These are phyloP conservation scores for Macrosiphum euphorbiae DNA, from an alignment of 2,888 invertebrate genomes.

Conservation along the genomic window DNA sequence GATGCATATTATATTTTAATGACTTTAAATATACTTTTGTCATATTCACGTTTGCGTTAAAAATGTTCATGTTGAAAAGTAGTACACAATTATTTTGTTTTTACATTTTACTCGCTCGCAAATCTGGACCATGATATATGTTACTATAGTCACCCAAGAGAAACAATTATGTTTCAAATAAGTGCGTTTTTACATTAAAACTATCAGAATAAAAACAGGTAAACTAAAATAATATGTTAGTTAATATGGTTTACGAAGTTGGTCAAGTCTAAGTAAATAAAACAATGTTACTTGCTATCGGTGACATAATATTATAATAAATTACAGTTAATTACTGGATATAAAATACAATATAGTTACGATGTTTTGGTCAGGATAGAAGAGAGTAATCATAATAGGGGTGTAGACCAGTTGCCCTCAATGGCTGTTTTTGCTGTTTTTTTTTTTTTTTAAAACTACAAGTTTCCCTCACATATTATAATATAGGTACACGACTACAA, in stretches of 20 bases:
- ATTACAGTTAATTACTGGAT: not conserved
- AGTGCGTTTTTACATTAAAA: not conserved
- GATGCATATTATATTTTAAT: not conserved
- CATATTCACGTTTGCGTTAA: not conserved
- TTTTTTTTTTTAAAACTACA: too few species aligned
- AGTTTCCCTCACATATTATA: too few species aligned
- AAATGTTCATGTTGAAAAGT: not conserved
- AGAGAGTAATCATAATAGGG: not conserved
- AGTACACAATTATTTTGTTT: not conserved
- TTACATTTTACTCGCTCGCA: not conserved
- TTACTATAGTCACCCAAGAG: not conserved
- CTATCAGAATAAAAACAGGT: not conserved
- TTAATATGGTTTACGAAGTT: not conserved
- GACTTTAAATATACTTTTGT: slow-evolving; percentile 5
- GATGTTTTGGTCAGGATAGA: not conserved
- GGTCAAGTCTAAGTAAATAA: not conserved
- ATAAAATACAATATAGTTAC: not conserved
- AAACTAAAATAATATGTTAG: not conserved
- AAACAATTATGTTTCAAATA: not conserved
- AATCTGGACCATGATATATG: not conserved
- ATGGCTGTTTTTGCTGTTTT: too few species aligned
- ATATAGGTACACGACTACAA: too few species aligned
- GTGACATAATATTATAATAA: not conserved
- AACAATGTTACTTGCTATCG: not conserved
- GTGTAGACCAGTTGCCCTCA: too few species aligned